phyloP scores from a whole-genome alignment of 37 sponge, comb jelly and placozoan species.

The Oscarella lobularis region DNA sequence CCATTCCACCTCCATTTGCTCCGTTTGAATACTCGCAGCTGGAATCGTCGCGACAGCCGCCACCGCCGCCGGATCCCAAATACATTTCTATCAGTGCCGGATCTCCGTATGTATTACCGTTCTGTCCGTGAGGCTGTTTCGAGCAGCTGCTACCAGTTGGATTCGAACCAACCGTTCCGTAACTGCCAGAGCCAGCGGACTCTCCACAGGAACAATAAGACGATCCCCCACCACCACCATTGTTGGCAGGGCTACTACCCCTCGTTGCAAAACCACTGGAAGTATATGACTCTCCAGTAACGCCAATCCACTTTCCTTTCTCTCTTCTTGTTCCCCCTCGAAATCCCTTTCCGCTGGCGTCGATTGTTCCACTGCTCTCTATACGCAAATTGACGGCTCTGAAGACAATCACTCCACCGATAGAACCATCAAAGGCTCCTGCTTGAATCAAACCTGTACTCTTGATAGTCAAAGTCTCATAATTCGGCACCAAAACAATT shows the following conservation, averaged over 20 bases:
- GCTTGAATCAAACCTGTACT: background rate
- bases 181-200: background rate
- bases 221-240: background rate
- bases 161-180: background rate
- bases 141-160: background rate
- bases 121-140: background rate
- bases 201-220: background rate
- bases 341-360: background rate
- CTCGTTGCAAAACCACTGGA: background rate
- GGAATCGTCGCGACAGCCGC: background rate
- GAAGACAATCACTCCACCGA: background rate
- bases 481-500: background rate
- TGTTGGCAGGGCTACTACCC: background rate
- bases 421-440: background rate
- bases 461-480: background rate
- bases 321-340: background rate
- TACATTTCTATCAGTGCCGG: background rate
- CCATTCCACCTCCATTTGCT: background rate
- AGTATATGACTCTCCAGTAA: background rate
- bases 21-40: background rate
- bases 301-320: conserved; percentile 1
- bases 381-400: background rate
- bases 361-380: background rate
- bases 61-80: background rate
- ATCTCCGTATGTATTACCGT: background rate